Base-by-base conservation (phyloP, 1,140 invertebrate genomes). In the Bacillus rossius region DNA sequence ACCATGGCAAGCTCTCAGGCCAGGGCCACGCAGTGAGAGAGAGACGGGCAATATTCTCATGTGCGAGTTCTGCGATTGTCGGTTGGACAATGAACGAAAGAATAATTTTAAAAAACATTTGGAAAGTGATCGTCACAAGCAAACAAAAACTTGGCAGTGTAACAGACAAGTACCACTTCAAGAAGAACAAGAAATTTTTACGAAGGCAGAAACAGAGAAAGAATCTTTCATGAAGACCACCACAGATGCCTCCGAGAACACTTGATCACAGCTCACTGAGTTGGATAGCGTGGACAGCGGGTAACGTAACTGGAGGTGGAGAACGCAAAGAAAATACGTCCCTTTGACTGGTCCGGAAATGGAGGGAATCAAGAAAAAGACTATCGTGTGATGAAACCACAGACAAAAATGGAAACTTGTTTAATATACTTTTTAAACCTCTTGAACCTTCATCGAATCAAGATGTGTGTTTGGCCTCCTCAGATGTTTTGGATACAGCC, bases 311-410 rank as follows among this genome's bases (percentile, higher is more conserved):
- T 20, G 43, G 43, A 45, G 23, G 43, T 45, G 43, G 43, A 25
- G 43, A 45, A 5, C n/a, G 5, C 5, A 25, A n/a, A 19, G 43
- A 45, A 45, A 45, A 25, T 45, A 45, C 13, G 23, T 45, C 10
- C 43, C 43, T 5, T 20, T 45, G 10, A 25, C n/a, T 45, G 43
- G 43, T 25, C 5, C 5, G 13, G 8, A 45, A n/a, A n/a, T n/a
- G 23, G n/a, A 45, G 5, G 43, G n/a, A 45, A 45, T 45, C 23
- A 45, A 45, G 23, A 45, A 7, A n/a, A 13, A 45, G 23, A 20
- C n/a, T 45, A 45, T 13, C n/a, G 5, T 45, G 43, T 45, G 43
- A 45, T 45, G 43, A 45, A 45, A 45, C 43, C 23, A 45, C 43
- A 45, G 43, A 45, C 13, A 45, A 45, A 45, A n/a, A n/a, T 19